Base-by-base conservation (phyloP, 2,797 vertebrate species). In the Helicolenus hilgendorfi region DNA sequence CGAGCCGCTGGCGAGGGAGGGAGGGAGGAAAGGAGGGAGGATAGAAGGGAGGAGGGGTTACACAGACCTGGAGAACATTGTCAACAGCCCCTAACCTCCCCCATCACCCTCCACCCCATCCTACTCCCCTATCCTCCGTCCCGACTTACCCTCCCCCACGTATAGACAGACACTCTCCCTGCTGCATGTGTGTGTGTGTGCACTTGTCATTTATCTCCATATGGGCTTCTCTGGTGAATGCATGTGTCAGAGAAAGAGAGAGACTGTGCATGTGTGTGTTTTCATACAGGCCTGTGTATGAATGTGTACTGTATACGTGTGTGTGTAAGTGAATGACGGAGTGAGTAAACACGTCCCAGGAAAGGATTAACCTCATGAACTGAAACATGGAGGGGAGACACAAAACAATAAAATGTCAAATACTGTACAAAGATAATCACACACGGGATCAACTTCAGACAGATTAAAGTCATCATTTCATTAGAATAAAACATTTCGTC, bases 41-140 rank as follows among this genome's bases (percentile, higher is more conserved):
- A 56, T 22, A 78, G 73, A 70, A 26, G 59, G 72, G 69, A 53
- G 81, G 73, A 38, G 83, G 89, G 77, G 79, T 74, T 87, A 76
- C 85, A 74, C 74, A 85, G 89, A 93, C 89, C 89, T 84, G 80
- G 88, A 94, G 94, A 91, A 88, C 90, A 93, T 87, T 95, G 91
- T 93, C 93, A 95, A 92, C 79, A 89, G 76, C 79, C 72, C 79
- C 71, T 75, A 91, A 88, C 87, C 85, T 72, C 77, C 84, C 85
- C 79, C 85, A 85, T 81, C 83, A 91, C 55, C 84, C 89, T 83
- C 82, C 79, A 85, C 73, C 60, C 76, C 45, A 76, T 67, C 72
- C 77, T 72, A 29, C 83, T 64, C 83, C 60, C 77, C 70, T 18
- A 59, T 76, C 79, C 58, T 22, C 86, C 74, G 49, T 84, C 83